These are phyloP conservation scores for Montipora sp. DNA, from an alignment of 64 coral and sea anemone genomes.

Conservation along the genomic window DNA sequence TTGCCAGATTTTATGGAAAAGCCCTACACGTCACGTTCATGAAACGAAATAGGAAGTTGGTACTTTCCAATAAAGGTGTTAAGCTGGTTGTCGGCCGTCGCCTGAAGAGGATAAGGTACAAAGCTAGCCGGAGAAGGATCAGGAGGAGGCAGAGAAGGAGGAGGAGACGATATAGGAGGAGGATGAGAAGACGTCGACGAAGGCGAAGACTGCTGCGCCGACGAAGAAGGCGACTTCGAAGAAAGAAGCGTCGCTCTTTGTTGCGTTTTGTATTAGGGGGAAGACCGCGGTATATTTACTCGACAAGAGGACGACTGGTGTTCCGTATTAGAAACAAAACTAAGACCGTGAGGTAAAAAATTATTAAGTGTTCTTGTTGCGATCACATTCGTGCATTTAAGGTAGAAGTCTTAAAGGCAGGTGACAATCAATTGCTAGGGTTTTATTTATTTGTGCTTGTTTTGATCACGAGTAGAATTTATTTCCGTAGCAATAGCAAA, in stretches of 20 bases:
- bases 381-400: too few species aligned
- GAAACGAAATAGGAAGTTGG: neutral
- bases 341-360: slow-evolving; percentile 12
- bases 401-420: too few species aligned
- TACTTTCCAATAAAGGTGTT: neutral
- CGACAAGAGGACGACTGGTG: neutral
- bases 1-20: neutral
- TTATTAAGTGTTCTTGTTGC: neutral
- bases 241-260: slow-evolving; percentile 2
- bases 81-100: neutral
- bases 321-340: neutral
- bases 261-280: neutral
- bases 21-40: neutral
- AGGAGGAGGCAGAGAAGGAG: slow-evolving; percentile 8
- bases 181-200: slow-evolving; percentile 1
- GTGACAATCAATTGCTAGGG: too few species aligned
- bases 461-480: too few species aligned
- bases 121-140: neutral
- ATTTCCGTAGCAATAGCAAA: too few species aligned
- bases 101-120: neutral
- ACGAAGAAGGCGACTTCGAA: neutral
- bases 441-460: too few species aligned
- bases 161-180: slow-evolving; percentile 15
- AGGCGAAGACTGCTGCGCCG: slow-evolving; percentile 10
- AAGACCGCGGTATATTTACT: neutral